Base-by-base conservation (phyloP, 2,888 invertebrate genomes). In the Amphimallon solstitiale region DNA sequence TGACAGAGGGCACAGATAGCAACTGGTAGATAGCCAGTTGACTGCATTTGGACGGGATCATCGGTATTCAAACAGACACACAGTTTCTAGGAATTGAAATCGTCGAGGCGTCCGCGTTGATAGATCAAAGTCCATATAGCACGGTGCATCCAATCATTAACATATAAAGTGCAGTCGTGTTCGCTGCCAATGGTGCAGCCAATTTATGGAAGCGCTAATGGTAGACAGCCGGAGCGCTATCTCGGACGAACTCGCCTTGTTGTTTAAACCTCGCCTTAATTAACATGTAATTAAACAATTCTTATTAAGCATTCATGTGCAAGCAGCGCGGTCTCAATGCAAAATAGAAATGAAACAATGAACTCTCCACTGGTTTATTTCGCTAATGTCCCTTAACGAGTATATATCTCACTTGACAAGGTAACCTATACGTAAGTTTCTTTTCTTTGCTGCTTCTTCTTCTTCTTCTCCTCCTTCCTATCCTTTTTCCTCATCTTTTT, bases 241-340 rank as follows among this genome's bases (percentile, higher is more conserved):
- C 51, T 51, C 51, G 51, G 17, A 7, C 35, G 17, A 63, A 63
- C 71, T 70, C 56, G 56, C 65, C 56, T 49, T 68, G 72, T 54
- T 15, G 38, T 40, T 17, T 70, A 71, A 70, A 72, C 66, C 69
- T 66, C 66, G 73, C 73, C 65, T 77, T 76, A 78, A 78, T 78
- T 77, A 78, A 75, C 76, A 77, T 76, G 76, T 77, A 78, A 78
- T 78, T 77, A 78, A 77, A 72, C 73, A 74, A 73, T 73, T 72
- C 74, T 69, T 65, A 72, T 75, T 74, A 73, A 72, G 54, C 48
- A 21, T 73, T 68, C 74, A 68, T 54, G 59, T 45, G 34, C 49
- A 23, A 46, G 56, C 23, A 29, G 29, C 2, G 29, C 29, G 29
- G 29, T 29, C 29, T 63, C 54, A 12, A 52, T 52, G 35, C 43